Evolutionary conservation across 2,888 invertebrate genomes (phyloP), one percentile per base, ranked within the genome.

Genomic region (Gymnocheta viridis): DNA sequence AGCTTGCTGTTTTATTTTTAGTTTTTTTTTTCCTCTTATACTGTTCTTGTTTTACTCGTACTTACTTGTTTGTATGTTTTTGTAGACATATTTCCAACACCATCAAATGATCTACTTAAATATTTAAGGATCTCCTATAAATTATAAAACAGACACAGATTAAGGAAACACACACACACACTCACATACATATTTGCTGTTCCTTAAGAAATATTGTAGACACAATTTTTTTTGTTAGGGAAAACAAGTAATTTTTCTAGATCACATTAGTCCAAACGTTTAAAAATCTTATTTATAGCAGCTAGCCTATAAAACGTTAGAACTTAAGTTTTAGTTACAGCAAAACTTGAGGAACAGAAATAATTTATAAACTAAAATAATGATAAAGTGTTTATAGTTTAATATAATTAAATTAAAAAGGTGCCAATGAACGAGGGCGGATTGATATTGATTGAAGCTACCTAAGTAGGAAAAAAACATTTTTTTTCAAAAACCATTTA

Each of bases 1-100:
- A 84, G 84, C 77, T 81, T 84, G 81, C 81, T 54, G 66, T 72
- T 56, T 77, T 78, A 77, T 79, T 66, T 73, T 64, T 73, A 62
- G 66, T 32, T 51, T 64, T 54, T 35, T 70, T 54, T 70, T 35
- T 17, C 24, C 29, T 44, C n/a, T 24, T 58, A 56, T 19, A 12
- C 24, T 27, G 12, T 62, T 64, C 22, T 64, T 64, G 24, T 49
- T 51, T 60, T 66, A 32, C 19, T 17, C 22, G 2, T 41, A 17
- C 9, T 12, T 9, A 22, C 4, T 35, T 35, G 2, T 38, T 19
- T 47, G 17, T 32, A 4, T 24, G 12, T 64, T 27, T 29, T 58
- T 56, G 66, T 29, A 19, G 41, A 27, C 54, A 80, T 38, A 44
- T 76, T 73, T 77, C 56, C 67, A 81, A 78, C 69, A 82, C 51